Conservation (phyloP, 2,113 vertebrate genomes). For the Thamnophis sirtalis region DNA sequence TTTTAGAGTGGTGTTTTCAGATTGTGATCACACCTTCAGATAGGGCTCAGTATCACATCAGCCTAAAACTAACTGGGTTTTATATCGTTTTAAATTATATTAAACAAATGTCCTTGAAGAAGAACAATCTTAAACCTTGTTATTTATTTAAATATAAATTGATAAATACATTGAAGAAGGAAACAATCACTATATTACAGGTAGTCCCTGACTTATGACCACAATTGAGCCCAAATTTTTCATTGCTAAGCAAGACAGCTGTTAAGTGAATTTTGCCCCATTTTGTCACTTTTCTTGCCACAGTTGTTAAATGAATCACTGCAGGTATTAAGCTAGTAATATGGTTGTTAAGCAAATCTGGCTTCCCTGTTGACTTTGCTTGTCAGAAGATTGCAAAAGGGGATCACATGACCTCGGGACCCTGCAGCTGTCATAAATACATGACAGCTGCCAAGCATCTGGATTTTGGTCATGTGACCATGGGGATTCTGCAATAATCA, state of each 20-base stretch:
- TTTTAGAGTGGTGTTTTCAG: not conserved
- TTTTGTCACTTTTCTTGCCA: not conserved
- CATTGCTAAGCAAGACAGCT: not conserved
- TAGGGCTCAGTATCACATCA: not conserved
- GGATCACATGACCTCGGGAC: not conserved
- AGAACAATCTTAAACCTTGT: not conserved
- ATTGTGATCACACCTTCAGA: not conserved
- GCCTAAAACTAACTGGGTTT: not conserved
- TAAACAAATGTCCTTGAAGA: not conserved
- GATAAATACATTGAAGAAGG: not conserved
- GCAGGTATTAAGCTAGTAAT: not conserved
- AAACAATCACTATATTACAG: not conserved
- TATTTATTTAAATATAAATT: not conserved
- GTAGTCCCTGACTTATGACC: not conserved
- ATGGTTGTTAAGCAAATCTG: not conserved
- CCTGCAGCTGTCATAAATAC: not conserved
- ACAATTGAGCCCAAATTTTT: not conserved
- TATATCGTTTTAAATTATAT: not conserved
- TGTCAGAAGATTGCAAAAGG: not conserved
- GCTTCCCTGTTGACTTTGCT: not conserved
- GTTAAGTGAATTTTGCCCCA: too few relatives aligned
- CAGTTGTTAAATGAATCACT: not conserved
- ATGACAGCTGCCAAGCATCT: not conserved
- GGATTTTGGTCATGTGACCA: not conserved
- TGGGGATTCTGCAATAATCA: not conserved